A percentile compares a stretch with the other conserved stretches of the same genome.
phyloP scores from a whole-genome alignment of 2,113 vertebrate genomes.

The Oreochromis tanganicae region DNA sequence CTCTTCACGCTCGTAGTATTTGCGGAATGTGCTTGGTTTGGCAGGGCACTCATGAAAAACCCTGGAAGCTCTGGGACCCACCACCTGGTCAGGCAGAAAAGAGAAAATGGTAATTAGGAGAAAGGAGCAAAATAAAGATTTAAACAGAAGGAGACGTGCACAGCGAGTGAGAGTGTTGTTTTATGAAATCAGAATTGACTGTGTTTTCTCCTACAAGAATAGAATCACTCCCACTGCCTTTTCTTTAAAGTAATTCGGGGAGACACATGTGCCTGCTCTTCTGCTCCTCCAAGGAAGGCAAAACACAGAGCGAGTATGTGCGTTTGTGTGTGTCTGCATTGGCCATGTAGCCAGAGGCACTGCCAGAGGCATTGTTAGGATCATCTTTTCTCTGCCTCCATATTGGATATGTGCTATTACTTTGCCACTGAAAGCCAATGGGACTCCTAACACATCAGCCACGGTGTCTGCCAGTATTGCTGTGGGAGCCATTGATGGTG shows the following conservation, averaged over 20 bases:
- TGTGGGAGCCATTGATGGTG: background rate
- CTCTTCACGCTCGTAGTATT: constrained; percentile 88
- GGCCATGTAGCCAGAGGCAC: constrained; percentile 53
- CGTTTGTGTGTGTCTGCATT: background rate
- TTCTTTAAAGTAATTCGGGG: constrained; percentile 48
- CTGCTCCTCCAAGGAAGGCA: constrained; percentile 24
- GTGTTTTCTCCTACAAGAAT: constrained; percentile 40
- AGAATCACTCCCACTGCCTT: constrained; percentile 34
- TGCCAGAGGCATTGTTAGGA: constrained; percentile 58
- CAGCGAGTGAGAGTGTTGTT: constrained; percentile 25
- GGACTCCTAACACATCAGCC: constrained; percentile 26
- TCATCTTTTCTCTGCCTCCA: constrained; percentile 59
- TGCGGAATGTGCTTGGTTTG: constrained; percentile 85
- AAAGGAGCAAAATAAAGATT: background rate
- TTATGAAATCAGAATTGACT: constrained; percentile 56
- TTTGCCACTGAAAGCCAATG: constrained; percentile 30
- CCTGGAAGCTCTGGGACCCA: constrained; percentile 83
- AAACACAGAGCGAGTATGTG: constrained; percentile 24
- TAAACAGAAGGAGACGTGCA: background rate
- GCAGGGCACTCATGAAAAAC: constrained; percentile 81
- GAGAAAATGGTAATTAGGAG: background rate
- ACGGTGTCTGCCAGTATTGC: constrained; percentile 4
- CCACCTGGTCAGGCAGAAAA: constrained; percentile 72
- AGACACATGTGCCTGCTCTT: constrained; percentile 44
- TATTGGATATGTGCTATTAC: constrained; percentile 52